Base-by-base conservation (phyloP, 2,797 vertebrate species). In the Schizopygopsis malacanthus region DNA sequence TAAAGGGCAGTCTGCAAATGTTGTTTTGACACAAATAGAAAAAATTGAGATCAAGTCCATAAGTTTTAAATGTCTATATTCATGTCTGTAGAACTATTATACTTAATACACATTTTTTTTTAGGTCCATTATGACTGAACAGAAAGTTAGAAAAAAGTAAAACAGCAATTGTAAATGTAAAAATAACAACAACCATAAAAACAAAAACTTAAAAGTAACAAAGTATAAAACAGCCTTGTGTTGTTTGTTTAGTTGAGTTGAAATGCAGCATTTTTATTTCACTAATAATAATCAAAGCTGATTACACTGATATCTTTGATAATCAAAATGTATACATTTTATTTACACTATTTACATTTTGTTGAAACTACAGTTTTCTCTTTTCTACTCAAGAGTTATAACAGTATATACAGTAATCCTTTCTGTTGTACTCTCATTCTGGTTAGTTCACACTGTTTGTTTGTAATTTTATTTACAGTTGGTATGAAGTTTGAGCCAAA, bases 1-100 rank as follows among this genome's bases (percentile, higher is more conserved):
- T 72, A 43, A 77, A 76, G 77, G 63, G 11, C 10, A 12, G 37
- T 83, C 56, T 56, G 63, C 33, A 37, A 85, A 86, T 72, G 47
- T 59, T 59, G 52, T 85, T 79, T 56, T 54, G 39, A 69, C 75
- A 52, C 11, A 70, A 33, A 18, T 41, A 56, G 11, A 25, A 59
- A 84, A 18, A 50, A 50, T 15, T 20, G 0, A 25, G 6, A 7
- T 50, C 16, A 63, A 65, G 33, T 50, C 69, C 1, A 8, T 20
- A 54, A 43, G n/a, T 28, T 15, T 28, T 45, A 47, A 63, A 79
- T 3, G 1, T 45, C 56, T 45, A 28, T 61, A 25, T 78, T 61
- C 12, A 78, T 25, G 13, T 18, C 56, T 77, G 1, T 41, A 6
- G 5, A 65, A 15, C 0, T 28, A 18, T 9, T 37, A 37, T 18